Conservation (phyloP, 1,140 invertebrate genomes). For the Zaprionus camerounensis region DNA sequence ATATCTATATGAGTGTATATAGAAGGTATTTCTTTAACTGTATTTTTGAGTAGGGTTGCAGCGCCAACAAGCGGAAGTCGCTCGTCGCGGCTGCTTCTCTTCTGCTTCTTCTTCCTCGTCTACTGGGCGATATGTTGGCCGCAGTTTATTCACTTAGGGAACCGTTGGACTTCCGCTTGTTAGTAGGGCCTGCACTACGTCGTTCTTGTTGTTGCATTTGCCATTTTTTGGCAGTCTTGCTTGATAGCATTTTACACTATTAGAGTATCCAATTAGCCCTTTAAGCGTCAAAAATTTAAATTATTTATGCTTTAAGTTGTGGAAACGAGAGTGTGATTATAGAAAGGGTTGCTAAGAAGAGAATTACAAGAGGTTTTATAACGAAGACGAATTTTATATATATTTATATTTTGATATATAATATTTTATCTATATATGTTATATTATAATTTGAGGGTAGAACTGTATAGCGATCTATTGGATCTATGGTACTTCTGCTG, state of each 20-base stretch:
- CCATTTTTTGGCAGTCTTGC: slow-evolving; percentile 26
- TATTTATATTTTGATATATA: too few relatives aligned
- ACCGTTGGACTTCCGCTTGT: slow-evolving; percentile 70
- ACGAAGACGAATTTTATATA: too few relatives aligned
- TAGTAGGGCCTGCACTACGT: slow-evolving; percentile 30
- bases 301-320: neutral
- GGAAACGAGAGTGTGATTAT: too few relatives aligned
- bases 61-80: slow-evolving; percentile 56
- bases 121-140: slow-evolving; percentile 55
- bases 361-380: too few relatives aligned
- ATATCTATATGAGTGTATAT: neutral
- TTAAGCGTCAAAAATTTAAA: neutral
- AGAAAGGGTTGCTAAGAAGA: too few relatives aligned
- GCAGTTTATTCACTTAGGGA: slow-evolving; percentile 78
- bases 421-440: too few relatives aligned
- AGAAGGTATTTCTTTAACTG: neutral
- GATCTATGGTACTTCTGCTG: too few relatives aligned
- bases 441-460: too few relatives aligned
- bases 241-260: slow-evolving; percentile 36
- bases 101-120: slow-evolving; percentile 15
- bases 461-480: too few relatives aligned
- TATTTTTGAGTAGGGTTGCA: slow-evolving; percentile 37
- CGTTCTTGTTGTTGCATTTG: slow-evolving; percentile 23
- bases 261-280: slow-evolving; percentile 61
- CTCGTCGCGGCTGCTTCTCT: slow-evolving; percentile 37